phyloP scores from a whole-genome alignment of 2,888 invertebrate species.

The Erebia epiphron region DNA sequence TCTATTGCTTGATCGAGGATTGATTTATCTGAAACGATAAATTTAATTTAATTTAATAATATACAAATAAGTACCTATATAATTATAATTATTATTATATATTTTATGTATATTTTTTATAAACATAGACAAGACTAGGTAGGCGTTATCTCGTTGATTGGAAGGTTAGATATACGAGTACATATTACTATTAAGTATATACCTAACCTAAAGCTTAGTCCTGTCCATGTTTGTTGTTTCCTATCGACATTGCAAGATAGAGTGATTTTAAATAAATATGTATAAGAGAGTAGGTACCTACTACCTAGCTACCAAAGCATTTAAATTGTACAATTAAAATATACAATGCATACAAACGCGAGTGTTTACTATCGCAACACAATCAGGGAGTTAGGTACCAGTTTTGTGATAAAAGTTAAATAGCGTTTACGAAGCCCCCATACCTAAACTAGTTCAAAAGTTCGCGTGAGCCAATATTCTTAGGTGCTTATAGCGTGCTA shows the following conservation, averaged over 20 bases:
- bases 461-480: conserved; percentile 64
- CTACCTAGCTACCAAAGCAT: too few species aligned
- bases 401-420: conserved; percentile 64
- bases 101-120: too few species aligned
- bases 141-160: too few species aligned
- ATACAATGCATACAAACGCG: conserved; percentile 40
- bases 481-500: conserved; percentile 12
- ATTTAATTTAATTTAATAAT: not conserved
- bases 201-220: too few species aligned
- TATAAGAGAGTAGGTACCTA: not conserved
- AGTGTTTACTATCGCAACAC: conserved; percentile 57
- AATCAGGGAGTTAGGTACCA: conserved; percentile 47
- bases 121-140: too few species aligned
- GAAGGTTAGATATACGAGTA: too few species aligned
- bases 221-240: too few species aligned
- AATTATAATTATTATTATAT: too few species aligned
- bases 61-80: too few species aligned
- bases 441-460: conserved; percentile 54
- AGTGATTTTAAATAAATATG: too few species aligned
- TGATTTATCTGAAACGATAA: conserved; percentile 84
- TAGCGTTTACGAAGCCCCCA: conserved; percentile 55
- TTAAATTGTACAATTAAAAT: not conserved
- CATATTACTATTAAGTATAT: too few species aligned
- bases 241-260: too few species aligned
- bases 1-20: conserved; percentile 86